phyloP scores from a whole-genome alignment of 2,113 vertebrate species.

The Colinus virginianus region DNA sequence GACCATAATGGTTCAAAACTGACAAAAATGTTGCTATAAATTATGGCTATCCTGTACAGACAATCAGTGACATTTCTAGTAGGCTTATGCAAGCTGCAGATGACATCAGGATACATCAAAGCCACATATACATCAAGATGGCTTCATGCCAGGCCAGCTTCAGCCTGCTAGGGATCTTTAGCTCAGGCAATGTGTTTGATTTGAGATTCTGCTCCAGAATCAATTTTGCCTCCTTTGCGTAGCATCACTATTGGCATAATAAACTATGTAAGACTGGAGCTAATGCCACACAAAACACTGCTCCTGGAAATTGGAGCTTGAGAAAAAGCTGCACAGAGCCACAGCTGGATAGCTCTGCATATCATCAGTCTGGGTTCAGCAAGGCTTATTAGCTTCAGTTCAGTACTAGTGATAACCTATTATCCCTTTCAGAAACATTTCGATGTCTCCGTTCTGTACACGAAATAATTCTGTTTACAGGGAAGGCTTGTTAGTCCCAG shows the following conservation, averaged over 20 bases:
- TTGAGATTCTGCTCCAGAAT: not conserved
- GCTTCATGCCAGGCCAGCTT: constrained; percentile 21
- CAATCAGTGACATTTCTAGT: not conserved
- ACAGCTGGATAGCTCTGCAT: not conserved
- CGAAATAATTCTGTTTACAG: not conserved
- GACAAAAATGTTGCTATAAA: not conserved
- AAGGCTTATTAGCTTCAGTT: not conserved
- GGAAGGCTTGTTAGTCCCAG: not conserved
- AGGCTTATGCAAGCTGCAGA: constrained; percentile 34
- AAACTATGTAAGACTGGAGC: not conserved
- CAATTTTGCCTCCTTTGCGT: not conserved
- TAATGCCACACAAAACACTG: not conserved
- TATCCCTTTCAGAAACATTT: constrained; percentile 16
- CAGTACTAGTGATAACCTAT: not conserved
- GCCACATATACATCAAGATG: not conserved
- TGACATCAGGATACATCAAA: constrained; percentile 21
- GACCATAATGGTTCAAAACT: constrained; percentile 2
- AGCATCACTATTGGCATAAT: not conserved
- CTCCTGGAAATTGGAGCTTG: constrained; percentile 16
- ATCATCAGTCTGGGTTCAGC: not conserved
- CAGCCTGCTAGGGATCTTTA: not conserved
- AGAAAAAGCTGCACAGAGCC: not conserved
- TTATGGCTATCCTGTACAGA: not conserved
- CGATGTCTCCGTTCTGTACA: not conserved
- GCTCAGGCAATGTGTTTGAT: not conserved